These are phyloP conservation scores for Troides aeacus DNA, from an alignment of 2,888 invertebrate genomes.

Conservation along the genomic window DNA sequence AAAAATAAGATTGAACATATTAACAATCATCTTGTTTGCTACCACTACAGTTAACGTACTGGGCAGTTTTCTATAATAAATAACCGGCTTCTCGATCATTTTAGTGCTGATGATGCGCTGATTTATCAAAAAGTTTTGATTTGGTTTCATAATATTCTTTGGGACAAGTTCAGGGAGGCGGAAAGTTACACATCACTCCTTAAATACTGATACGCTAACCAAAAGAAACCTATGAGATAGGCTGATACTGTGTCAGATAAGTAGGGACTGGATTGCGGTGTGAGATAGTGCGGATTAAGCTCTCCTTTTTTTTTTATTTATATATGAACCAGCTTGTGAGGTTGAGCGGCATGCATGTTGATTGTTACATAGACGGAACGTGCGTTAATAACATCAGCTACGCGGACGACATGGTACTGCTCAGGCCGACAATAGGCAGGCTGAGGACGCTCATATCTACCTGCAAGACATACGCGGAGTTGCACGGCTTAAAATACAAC, in stretches of 20 bases:
- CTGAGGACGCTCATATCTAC: neutral
- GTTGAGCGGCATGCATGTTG: neutral
- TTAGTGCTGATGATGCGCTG: neutral
- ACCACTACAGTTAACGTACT: neutral
- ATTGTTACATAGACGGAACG: neutral
- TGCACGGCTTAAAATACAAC: neutral
- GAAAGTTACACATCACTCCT: neutral
- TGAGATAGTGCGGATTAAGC: neutral
- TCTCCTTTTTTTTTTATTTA: neutral
- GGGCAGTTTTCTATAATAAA: neutral
- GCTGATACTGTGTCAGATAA: neutral
- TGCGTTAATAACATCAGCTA: neutral
- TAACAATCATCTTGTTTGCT: neutral
- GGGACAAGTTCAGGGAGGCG: neutral
- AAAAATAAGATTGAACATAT: neutral
- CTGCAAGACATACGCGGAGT: neutral
- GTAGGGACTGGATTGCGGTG: neutral
- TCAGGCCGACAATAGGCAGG: neutral
- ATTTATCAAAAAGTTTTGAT: neutral
- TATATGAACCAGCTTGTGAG: neutral
- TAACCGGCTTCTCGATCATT: neutral
- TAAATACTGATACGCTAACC: neutral
- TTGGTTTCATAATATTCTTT: neutral
- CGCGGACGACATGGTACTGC: neutral
- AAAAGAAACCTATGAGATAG: slow-evolving; percentile 2